Base-by-base conservation (phyloP, 2,888 invertebrate genomes). In the Megastigmus dorsalis region DNA sequence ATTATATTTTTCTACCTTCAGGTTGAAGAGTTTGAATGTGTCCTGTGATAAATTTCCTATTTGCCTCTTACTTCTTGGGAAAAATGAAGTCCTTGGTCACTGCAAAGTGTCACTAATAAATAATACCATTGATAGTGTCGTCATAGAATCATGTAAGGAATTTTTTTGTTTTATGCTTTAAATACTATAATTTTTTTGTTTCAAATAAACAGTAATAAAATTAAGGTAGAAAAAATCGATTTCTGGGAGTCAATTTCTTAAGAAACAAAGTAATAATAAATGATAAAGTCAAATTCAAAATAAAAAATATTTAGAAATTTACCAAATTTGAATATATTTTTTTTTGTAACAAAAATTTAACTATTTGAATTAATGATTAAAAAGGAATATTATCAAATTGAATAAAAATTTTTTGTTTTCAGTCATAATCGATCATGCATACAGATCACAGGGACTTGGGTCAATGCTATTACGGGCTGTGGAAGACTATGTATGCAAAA, bases 51-150 rank as follows among this genome's bases (percentile, higher is more conserved):
- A 89, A 65, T 89, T 95, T 82, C 94, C 95, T 23, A 93, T 93
- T 45, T 93, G 92, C 86, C 89, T 94, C 81, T 90, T 95, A 80
- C 89, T 95, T 76, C 88, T 95, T 71, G 88, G 89, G 70, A 84
- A 85, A 28, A 78, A 79, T 63, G 84, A 86, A 66, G 91, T 95
- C 55, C 89, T 95, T 81, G 95, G 95, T 2, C 96, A 96, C 87
- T 92, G 94, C 81, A 95, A 95, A 89, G 89, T 96, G 73, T 93
- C 94, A 54, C 88, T 91, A 60, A 92, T 95, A 83, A 93, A 94
- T 1, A 91, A 91, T 81, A 91, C 93, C 80, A 90, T 89, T 77
- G 90, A 92, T 76, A 92, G 93, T 78, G 95, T 95, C 88, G 94
- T 95, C 84, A 89, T 96, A 68, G 95, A 95, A 89, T 93, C 95